phyloP scores from a whole-genome alignment of 2,888 invertebrate species.

The Caenorhabditis afra region DNA sequence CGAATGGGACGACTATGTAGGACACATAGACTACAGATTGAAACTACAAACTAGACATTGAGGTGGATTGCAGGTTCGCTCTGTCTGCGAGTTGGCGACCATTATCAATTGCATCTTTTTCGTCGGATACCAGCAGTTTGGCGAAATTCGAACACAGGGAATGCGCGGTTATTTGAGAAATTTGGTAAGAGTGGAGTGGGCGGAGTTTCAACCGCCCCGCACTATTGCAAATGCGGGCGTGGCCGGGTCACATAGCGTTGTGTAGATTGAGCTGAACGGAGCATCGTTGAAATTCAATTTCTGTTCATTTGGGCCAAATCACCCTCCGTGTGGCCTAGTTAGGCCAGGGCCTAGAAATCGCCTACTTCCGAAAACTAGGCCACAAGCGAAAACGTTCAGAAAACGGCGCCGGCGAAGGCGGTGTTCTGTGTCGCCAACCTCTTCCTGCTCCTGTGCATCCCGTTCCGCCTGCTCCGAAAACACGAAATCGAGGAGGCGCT shows the following conservation, averaged over 20 bases:
- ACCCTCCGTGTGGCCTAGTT: too few species aligned
- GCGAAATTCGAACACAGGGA: slow-evolving; percentile 95
- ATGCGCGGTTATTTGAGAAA: slow-evolving; percentile 91
- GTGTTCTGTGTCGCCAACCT: slow-evolving; percentile 94
- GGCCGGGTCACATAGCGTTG: too few species aligned
- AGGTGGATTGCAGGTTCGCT: slow-evolving; percentile 83
- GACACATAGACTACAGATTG: too few species aligned
- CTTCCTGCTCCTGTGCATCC: slow-evolving; percentile 83
- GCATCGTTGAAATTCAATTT: too few species aligned
- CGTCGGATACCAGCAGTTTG: slow-evolving; percentile 92
- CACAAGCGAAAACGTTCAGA: too few species aligned
- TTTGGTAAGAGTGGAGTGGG: too few species aligned
- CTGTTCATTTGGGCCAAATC: too few species aligned
- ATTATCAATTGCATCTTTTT: slow-evolving; percentile 91
- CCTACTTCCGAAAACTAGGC: too few species aligned
- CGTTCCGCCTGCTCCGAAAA: slow-evolving; percentile 66
- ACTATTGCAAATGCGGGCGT: too few species aligned
- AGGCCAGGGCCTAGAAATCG: too few species aligned
- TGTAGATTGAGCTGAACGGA: too few species aligned
- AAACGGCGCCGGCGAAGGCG: slow-evolving; percentile 93
- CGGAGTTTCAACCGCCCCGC: too few species aligned
- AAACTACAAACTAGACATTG: not conserved
- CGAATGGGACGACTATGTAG: slow-evolving; percentile 79
- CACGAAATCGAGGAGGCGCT: slow-evolving; percentile 91
- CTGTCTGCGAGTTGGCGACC: slow-evolving; percentile 90